Conservation (phyloP, 2,113 vertebrate species). For the Panthera tigris region DNA sequence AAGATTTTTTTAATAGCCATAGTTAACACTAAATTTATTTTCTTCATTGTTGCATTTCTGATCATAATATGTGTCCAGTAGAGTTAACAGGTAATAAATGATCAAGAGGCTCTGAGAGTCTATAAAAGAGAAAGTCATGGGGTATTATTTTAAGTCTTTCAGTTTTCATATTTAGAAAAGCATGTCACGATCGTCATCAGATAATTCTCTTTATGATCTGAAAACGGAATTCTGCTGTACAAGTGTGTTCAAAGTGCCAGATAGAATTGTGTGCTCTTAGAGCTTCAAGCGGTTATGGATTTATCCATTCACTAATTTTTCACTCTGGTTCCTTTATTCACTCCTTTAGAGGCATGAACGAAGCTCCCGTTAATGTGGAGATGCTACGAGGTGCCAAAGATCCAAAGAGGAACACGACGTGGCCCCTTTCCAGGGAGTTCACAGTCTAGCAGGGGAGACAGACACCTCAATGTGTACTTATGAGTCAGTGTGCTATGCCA, state of each 20-base stretch:
- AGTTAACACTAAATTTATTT: conserved; percentile 32
- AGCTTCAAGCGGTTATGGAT: neutral
- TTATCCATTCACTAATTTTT: neutral
- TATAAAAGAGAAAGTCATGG: neutral
- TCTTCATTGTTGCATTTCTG: conserved; percentile 23
- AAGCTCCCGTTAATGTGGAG: neutral
- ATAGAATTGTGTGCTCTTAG: neutral
- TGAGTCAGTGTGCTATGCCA: neutral
- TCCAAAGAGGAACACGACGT: neutral
- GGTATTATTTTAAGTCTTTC: neutral
- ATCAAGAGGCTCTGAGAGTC: conserved; percentile 8
- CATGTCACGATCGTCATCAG: neutral
- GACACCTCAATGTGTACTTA: neutral
- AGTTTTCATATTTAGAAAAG: conserved; percentile 19
- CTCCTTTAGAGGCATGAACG: neutral
- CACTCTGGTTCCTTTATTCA: neutral
- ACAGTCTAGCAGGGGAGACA: neutral
- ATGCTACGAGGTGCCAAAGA: neutral
- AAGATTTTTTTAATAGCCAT: neutral
- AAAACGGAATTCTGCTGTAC: neutral
- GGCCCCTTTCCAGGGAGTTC: neutral
- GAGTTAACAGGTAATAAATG: conserved; percentile 13
- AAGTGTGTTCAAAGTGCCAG: neutral
- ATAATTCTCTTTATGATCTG: neutral
- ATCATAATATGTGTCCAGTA: neutral